These are phyloP conservation scores for Octopus sinensis DNA, from an alignment of 1,140 invertebrate genomes.

Conservation along the genomic window DNA sequence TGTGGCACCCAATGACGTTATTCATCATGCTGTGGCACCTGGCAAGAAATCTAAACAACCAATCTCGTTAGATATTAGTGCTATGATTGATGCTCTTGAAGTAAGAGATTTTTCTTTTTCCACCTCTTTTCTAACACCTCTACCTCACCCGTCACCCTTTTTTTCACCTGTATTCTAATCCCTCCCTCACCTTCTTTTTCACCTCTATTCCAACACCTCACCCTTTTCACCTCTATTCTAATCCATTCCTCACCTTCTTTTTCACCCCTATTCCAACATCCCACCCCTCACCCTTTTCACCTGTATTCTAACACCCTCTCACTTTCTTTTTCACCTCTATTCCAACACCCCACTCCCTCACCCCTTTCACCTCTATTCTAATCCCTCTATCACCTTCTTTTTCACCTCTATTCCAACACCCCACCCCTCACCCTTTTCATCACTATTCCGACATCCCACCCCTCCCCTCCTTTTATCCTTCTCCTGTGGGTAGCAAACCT, in stretches of 20 bases:
- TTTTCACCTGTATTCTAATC: too few relatives aligned
- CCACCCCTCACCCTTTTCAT: too few relatives aligned
- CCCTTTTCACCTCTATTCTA: too few relatives aligned
- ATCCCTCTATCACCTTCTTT: too few relatives aligned
- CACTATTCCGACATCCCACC: not conserved
- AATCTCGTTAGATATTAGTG: constrained; percentile 42
- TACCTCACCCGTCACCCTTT: too few relatives aligned
- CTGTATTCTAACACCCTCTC: too few relatives aligned
- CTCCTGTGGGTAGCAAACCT: too few relatives aligned
- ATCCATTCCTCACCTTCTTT: not conserved
- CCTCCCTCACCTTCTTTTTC: too few relatives aligned
- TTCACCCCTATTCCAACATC: not conserved
- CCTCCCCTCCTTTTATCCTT: not conserved
- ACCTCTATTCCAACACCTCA: not conserved
- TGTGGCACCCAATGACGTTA: constrained; percentile 16
- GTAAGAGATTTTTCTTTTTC: constrained; percentile 16
- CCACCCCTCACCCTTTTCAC: too few relatives aligned
- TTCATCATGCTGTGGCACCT: not conserved
- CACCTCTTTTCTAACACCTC: not conserved
- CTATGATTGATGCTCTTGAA: constrained; percentile 49
- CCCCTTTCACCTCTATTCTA: too few relatives aligned
- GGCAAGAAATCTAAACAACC: constrained; percentile 50
- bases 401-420: too few relatives aligned
- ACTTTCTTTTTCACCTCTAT: not conserved
- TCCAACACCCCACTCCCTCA: too few relatives aligned